Evolutionary conservation across 37 sponge, comb jelly and placozoan genomes (phyloP).

Genomic region (Dysidea cf. avara): DNA sequence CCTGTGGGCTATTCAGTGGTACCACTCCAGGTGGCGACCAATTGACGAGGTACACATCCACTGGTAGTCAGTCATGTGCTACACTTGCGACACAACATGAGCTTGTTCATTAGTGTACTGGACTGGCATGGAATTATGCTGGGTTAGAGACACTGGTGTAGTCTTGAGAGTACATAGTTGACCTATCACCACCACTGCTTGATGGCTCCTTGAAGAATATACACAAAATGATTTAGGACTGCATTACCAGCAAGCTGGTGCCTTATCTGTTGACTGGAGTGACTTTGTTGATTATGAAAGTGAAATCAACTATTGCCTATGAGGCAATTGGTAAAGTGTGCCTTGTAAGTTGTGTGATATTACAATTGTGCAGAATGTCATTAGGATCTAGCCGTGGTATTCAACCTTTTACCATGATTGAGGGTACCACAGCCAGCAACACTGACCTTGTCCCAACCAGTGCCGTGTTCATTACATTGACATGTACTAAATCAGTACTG

Average conservation of each 20-base stretch:
- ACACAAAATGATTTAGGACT: slow-evolving; percentile 25
- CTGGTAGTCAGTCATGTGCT: slow-evolving; percentile 25
- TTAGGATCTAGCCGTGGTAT: slow-evolving; percentile 37
- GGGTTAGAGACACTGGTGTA: slow-evolving; percentile 38
- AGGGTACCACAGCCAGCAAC: background rate
- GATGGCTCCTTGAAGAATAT: no score
- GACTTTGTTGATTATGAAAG: slow-evolving; percentile 55
- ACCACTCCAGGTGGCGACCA: slow-evolving; percentile 67
- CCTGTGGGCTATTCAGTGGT: slow-evolving; percentile 68
- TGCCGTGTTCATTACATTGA: slow-evolving; percentile 50
- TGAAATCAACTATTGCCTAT: slow-evolving; percentile 43
- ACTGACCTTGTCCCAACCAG: slow-evolving; percentile 1
- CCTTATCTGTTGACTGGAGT: slow-evolving; percentile 42
- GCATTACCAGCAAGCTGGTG: slow-evolving; percentile 34
- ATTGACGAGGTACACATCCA: slow-evolving; percentile 39
- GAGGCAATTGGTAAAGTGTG: slow-evolving; percentile 64
- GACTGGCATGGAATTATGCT: slow-evolving; percentile 60
- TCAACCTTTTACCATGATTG: slow-evolving; percentile 8
- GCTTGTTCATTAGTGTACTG: slow-evolving; percentile 35
- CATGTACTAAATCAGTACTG: slow-evolving; percentile 66
- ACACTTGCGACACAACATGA: slow-evolving; percentile 8
- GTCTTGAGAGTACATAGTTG: slow-evolving; percentile 38
- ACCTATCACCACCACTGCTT: slow-evolving; percentile 62
- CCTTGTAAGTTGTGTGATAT: no score
- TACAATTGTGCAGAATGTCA: no score